phyloP scores from a whole-genome alignment of 2,797 vertebrate species.

The Cyprinella venusta region DNA sequence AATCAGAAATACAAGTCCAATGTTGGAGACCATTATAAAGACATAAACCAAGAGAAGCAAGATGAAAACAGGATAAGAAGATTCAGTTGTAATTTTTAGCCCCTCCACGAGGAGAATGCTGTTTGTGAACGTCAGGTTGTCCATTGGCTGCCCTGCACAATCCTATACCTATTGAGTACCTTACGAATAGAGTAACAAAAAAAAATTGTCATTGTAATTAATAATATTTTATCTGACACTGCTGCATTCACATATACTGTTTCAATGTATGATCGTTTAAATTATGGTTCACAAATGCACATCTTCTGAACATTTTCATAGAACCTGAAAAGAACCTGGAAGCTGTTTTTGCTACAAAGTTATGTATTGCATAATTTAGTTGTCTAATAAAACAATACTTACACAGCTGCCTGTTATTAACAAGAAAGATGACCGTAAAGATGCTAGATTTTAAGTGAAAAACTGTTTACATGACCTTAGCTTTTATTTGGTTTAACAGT shows the following conservation, averaged over 20 bases:
- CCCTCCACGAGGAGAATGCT: conserved; percentile 53
- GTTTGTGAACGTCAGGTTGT: conserved; percentile 47
- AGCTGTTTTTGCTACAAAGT: neutral
- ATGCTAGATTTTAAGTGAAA: neutral
- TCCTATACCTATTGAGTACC: neutral
- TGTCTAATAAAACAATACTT: conserved; percentile 9
- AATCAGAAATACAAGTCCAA: conserved; percentile 54
- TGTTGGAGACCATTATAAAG: conserved; percentile 52
- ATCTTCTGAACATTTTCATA: neutral
- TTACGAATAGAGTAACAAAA: neutral
- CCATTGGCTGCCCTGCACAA: conserved; percentile 43
- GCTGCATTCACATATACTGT: neutral
- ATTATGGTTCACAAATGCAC: neutral
- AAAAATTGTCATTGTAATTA: neutral
- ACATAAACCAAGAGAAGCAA: conserved; percentile 53
- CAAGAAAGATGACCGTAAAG: neutral
- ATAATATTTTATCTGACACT: neutral
- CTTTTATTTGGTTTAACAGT: conserved; percentile 7
- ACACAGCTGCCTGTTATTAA: neutral
- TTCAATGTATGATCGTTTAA: neutral
- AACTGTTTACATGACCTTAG: neutral
- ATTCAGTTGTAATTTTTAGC: conserved; percentile 45
- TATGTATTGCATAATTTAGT: neutral
- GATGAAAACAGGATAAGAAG: conserved; percentile 51
- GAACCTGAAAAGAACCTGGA: neutral